Evolutionary conservation across 2,797 vertebrate species (phyloP).

Genomic region (Rhynchonycteris naso): DNA sequence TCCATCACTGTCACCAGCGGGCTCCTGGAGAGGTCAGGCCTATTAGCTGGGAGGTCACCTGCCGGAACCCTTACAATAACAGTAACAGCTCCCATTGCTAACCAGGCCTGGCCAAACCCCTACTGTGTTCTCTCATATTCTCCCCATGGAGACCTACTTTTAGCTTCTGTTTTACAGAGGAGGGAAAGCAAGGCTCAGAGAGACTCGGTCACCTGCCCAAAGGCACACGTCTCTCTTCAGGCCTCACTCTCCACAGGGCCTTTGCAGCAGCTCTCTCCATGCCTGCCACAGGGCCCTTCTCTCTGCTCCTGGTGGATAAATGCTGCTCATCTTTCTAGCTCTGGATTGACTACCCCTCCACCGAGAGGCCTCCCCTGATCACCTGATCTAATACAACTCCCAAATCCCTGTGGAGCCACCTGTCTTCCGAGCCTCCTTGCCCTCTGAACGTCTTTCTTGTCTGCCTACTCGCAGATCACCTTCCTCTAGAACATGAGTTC

Average conservation of each 20-base stretch:
- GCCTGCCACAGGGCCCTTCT: fast-evolving
- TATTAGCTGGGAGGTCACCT: not conserved
- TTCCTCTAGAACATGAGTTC: not conserved
- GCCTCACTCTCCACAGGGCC: not conserved
- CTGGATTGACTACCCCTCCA: not conserved
- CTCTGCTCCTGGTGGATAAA: not conserved
- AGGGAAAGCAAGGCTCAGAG: not conserved
- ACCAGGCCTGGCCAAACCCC: fast-evolving
- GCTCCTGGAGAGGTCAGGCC: not conserved
- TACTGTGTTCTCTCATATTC: not conserved
- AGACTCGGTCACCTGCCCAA: not conserved
- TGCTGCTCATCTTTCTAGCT: not conserved
- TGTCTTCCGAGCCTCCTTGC: not conserved
- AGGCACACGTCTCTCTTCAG: not conserved
- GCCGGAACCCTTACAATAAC: not conserved
- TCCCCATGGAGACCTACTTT: not conserved
- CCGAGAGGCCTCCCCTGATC: not conserved
- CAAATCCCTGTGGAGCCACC: fast-evolving
- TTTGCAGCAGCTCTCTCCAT: not conserved
- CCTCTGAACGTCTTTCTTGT: not conserved
- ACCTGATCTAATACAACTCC: too few species aligned
- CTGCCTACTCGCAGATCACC: not conserved
- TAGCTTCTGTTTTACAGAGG: not conserved
- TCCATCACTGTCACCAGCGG: not conserved
- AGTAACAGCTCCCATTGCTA: fast-evolving